Base-by-base conservation (phyloP, 2,113 vertebrate genomes). In the Monarcha castaneiventris region DNA sequence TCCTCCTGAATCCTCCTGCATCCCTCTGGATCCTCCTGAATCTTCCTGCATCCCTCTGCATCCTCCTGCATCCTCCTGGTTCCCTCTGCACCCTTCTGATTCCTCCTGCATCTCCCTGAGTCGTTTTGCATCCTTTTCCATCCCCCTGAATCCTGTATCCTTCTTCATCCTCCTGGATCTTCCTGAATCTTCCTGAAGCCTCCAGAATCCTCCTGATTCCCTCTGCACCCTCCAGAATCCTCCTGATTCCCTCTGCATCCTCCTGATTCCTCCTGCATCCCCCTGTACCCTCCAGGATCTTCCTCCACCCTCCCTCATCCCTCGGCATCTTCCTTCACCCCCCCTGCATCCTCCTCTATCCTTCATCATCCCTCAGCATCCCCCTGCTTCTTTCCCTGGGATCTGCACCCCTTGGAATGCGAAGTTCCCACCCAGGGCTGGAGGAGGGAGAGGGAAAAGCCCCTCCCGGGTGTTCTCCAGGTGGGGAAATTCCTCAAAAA, bases 141-240 rank as follows among this genome's bases (percentile, higher is more conserved):
- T 4, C 16, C 6, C 8, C 9, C 52, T 9, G 9, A 1, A 27
- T 11, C 52, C 73, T 8, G 12, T 1, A 39, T 33, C 37, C 23
- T 10, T 1, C 22, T 17, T 17, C 0, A 4, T 5, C n/a, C n/a
- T 1, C 1, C 20, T 4, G n/a, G 2, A 26, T 5, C n/a, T 3
- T 27, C 7, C n/a, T 2, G n/a, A 0, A 18, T 25, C 48, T 19
- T 11, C 6, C 35, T 9, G 27, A 1, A 6, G 32, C 37, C 8
- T 6, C 6, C n/a, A n/a, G n/a, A n/a, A n/a, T n/a, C 18, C 20
- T 3, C 3, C 43, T 23, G 32, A 1, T 11, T 22, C 18, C 26
- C 5, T 5, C n/a, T 32, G 14, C 0, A n/a, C 3, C 19, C 26
- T 5, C 4, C 35, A 18, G 14, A 0, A 27, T 4, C 46, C 21